phyloP scores from a whole-genome alignment of 2,888 invertebrate species.

The Eristalis intricaria region DNA sequence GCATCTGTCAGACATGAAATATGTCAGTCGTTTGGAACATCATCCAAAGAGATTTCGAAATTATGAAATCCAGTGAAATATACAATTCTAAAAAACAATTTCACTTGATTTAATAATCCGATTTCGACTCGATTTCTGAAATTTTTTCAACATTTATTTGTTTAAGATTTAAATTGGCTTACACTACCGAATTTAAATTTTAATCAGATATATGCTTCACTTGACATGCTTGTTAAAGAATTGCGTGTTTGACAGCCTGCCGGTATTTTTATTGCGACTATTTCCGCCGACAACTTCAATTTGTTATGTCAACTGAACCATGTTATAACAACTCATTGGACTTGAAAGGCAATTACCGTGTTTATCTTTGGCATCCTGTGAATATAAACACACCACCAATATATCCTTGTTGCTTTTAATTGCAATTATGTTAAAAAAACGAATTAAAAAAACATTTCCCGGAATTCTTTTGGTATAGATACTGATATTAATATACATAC shows the following conservation, averaged over 20 bases:
- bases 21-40: no score
- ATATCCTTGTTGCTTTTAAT: conserved; percentile 28
- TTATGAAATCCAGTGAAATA: no score
- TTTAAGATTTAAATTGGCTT: not conserved
- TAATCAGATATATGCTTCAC: not conserved
- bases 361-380: conserved; percentile 29
- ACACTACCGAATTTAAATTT: not conserved
- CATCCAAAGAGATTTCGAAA: no score
- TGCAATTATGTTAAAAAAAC: conserved; percentile 33
- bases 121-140: no score
- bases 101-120: no score
- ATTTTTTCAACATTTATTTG: not conserved
- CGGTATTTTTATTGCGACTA: not conserved
- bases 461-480: not conserved
- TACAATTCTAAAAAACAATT: no score
- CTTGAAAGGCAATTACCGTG: conserved; percentile 60
- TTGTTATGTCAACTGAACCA: conserved; percentile 38
- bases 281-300: conserved; percentile 24
- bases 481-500: not conserved
- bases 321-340: conserved; percentile 56
- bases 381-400: not conserved
- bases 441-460: not conserved
- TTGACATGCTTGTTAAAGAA: not conserved
- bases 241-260: not conserved
- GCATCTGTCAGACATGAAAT: no score